Conservation (phyloP, 2,888 invertebrate species). For the Isotomurus palustris region DNA sequence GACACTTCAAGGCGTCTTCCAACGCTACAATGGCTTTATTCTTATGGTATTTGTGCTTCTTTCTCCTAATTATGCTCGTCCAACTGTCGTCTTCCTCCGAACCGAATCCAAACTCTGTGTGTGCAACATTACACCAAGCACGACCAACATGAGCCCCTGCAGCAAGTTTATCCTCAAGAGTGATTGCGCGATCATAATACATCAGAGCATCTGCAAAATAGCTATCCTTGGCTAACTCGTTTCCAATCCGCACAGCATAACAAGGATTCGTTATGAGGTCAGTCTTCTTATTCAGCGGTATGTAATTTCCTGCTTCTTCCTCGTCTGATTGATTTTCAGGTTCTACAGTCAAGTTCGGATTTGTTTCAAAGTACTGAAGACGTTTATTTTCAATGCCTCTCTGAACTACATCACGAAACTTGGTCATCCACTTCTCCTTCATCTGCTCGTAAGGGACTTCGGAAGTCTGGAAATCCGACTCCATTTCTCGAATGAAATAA, state of each 20-base stretch:
- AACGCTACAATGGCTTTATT: constrained; percentile 8
- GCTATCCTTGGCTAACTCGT: not conserved
- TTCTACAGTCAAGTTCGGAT: not conserved
- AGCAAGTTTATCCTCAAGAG: constrained; percentile 8
- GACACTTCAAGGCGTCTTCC: not conserved
- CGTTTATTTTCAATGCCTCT: constrained; percentile 6
- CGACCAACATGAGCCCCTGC: constrained; percentile 16
- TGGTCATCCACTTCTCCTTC: constrained; percentile 23
- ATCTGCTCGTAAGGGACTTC: too few species aligned
- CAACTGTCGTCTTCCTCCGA: constrained; percentile 6
- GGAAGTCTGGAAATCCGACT: too few species aligned
- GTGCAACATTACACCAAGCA: constrained; percentile 1
- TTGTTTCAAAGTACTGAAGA: not conserved
- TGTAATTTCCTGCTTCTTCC: not conserved
- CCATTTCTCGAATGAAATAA: not conserved
- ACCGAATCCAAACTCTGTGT: too few species aligned
- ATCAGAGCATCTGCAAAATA: not conserved
- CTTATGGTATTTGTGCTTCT: constrained; percentile 16
- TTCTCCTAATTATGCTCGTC: not conserved
- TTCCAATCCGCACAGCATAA: constrained; percentile 19
- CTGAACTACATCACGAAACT: constrained; percentile 15
- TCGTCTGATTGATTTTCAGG: not conserved
- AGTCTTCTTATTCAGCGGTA: not conserved
- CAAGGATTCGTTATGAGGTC: not conserved
- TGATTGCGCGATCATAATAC: constrained; percentile 18